Evolutionary conservation across 1,140 invertebrate genomes (phyloP).

Genomic region (Brachionus calyciflorus): DNA sequence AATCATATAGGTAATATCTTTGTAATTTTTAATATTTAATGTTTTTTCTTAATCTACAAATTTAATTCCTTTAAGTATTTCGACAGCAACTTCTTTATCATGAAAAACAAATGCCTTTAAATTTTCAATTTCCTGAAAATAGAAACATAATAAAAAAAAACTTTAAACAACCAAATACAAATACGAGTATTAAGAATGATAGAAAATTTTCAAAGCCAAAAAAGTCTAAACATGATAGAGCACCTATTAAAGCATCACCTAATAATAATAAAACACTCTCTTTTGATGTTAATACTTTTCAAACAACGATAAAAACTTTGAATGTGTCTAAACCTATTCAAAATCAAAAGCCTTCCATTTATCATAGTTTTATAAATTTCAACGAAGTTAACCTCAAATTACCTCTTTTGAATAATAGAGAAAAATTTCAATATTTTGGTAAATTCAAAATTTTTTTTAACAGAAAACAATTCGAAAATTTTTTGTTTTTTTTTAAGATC

Average conservation of each 20-base stretch:
- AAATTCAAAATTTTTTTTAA: background rate
- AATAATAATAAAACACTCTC: background rate
- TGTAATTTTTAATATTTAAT: background rate
- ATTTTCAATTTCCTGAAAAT: conserved; percentile 14
- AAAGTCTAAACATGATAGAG: background rate
- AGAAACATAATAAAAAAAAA: background rate
- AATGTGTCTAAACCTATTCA: background rate
- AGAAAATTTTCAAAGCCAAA: background rate
- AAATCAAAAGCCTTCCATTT: background rate
- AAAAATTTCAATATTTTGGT: background rate
- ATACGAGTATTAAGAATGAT: background rate
- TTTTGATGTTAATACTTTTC: background rate
- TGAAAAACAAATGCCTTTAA: conserved; percentile 12
- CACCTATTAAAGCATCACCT: background rate
- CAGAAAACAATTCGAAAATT: background rate
- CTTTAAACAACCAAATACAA: background rate
- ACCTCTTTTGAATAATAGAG: background rate
- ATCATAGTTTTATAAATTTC: background rate
- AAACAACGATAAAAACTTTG: background rate
- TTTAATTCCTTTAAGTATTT: background rate
- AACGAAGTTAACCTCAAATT: background rate
- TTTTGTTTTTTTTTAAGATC: background rate
- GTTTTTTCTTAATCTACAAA: background rate
- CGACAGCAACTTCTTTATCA: background rate
- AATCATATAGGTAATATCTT: background rate